Conservation (phyloP, 2,797 vertebrate genomes). For the Tympanoctomys barrerae region DNA sequence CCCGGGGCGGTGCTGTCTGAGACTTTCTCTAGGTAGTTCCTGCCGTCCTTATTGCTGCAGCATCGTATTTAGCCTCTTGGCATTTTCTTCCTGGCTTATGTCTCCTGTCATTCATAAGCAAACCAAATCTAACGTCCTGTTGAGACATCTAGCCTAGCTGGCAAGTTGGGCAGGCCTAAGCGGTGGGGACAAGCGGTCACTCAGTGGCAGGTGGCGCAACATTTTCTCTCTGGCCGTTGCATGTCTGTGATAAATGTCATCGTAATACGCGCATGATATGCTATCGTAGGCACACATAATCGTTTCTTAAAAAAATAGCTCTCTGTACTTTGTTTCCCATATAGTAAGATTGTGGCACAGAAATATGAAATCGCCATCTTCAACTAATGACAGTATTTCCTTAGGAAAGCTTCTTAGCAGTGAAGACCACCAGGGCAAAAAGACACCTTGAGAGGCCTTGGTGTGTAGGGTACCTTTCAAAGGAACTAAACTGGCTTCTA, state of each 20-base stretch:
- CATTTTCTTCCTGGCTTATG: slow-evolving; percentile 8
- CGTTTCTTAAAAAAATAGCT: slow-evolving; percentile 40
- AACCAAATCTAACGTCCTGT: background rate
- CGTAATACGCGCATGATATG: background rate
- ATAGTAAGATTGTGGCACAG: background rate
- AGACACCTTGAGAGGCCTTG: slow-evolving; percentile 28
- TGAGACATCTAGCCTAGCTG: background rate
- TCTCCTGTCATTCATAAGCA: background rate
- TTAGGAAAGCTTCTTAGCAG: background rate
- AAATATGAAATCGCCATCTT: background rate
- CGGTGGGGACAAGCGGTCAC: background rate
- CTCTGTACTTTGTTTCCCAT: background rate
- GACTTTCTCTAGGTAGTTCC: background rate
- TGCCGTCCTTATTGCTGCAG: background rate
- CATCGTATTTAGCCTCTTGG: background rate
- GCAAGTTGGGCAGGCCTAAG: background rate
- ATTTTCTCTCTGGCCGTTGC: slow-evolving; percentile 23
- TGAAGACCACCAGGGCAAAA: slow-evolving; percentile 13
- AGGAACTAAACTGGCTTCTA: background rate
- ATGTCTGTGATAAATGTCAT: background rate
- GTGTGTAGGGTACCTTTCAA: background rate
- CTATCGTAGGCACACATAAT: background rate
- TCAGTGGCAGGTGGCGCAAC: background rate
- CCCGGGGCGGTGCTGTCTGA: background rate
- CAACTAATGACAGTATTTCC: slow-evolving; percentile 31